A percentile compares a stretch with the other conserved stretches of the same genome.
Conservation (phyloP, 2,797 vertebrate species). For the Xenentodon cancila region DNA sequence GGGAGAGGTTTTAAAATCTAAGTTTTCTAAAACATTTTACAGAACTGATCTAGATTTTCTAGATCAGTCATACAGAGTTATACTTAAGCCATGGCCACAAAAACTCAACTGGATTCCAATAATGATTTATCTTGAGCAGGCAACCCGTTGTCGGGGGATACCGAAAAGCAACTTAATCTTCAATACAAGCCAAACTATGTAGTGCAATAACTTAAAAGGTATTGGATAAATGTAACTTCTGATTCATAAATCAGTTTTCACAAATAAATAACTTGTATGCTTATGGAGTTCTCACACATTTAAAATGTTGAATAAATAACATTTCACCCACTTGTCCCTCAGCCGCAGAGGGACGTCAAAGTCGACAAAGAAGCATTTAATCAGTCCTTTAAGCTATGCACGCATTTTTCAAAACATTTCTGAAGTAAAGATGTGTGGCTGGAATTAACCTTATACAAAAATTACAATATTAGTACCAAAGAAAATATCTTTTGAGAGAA, state of each 20-base stretch:
- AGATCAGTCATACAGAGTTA: slow-evolving; percentile 73
- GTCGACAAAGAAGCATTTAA: too few relatives aligned
- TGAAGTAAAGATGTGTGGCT: background rate
- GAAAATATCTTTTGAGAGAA: background rate
- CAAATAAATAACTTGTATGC: too few relatives aligned
- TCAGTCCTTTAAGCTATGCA: background rate
- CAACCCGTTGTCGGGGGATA: background rate
- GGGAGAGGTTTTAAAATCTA: background rate
- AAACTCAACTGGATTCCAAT: slow-evolving; percentile 6
- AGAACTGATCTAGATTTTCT: background rate
- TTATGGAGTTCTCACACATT: too few relatives aligned
- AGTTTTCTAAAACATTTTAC: background rate
- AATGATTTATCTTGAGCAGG: background rate
- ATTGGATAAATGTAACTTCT: background rate
- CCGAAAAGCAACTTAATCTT: background rate
- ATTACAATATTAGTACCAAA: background rate
- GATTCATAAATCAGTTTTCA: too few relatives aligned
- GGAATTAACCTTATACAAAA: background rate
- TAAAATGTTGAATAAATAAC: too few relatives aligned
- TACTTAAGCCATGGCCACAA: slow-evolving; percentile 47
- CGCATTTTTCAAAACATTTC: background rate
- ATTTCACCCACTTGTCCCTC: too few relatives aligned
- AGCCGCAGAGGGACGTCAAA: too few relatives aligned
- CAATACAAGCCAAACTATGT: slow-evolving; percentile 5
- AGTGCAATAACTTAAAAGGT: too few relatives aligned